Percentiles rank a stretch among this genome's conserved stretches.
These are phyloP conservation scores for Trogon surrucura DNA, from an alignment of 2,113 vertebrate species.

Conservation along the genomic window DNA sequence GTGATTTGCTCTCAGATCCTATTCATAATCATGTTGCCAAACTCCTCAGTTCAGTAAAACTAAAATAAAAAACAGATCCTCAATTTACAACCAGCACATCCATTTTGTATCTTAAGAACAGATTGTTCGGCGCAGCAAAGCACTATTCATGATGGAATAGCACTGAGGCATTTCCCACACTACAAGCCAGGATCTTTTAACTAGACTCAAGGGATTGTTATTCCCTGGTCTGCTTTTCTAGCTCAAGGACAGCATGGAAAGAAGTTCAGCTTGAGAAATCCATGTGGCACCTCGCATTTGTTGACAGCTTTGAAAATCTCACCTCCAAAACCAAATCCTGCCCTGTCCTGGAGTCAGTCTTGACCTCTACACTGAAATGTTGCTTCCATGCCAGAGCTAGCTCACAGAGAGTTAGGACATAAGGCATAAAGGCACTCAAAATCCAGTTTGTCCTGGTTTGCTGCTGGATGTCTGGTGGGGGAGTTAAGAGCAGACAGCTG, in stretches of 20 bases:
- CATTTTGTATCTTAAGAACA: background rate
- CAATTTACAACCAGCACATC: background rate
- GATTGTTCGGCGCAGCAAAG: background rate
- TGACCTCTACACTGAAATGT: background rate
- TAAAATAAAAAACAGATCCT: background rate
- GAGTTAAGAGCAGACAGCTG: background rate
- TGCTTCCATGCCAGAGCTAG: background rate
- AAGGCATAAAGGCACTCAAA: background rate
- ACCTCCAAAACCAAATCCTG: background rate
- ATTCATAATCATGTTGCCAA: background rate
- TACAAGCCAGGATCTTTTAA: background rate
- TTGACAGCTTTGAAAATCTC: background rate
- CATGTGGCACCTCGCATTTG: background rate
- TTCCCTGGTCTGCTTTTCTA: background rate
- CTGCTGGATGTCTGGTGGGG: background rate
- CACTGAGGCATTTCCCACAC: background rate
- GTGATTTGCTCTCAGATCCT: background rate
- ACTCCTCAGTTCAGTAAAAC: background rate
- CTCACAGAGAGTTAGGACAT: background rate
- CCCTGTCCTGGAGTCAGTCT: background rate
- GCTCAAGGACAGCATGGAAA: background rate
- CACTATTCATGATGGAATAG: background rate
- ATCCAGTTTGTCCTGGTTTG: background rate
- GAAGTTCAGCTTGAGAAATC: background rate
- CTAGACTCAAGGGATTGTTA: background rate